Conservation (phyloP, 2,888 invertebrate genomes). For the Ephialtes manifestator region DNA sequence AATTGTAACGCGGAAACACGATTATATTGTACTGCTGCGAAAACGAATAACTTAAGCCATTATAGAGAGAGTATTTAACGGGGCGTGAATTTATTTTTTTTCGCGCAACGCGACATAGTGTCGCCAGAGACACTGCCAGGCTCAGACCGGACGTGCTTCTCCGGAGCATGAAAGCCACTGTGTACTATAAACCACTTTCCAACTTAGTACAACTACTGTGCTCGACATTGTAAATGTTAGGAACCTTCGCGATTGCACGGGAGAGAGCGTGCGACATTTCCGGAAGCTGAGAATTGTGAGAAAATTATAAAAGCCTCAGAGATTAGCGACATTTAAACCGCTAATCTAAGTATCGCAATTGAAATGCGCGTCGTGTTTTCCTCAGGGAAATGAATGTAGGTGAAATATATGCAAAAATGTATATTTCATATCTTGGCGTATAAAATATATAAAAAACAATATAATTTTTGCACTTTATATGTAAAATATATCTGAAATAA, state of each 20-base stretch:
- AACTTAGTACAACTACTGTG: slow-evolving; percentile 22
- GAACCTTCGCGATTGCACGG: slow-evolving; percentile 28
- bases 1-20: slow-evolving; percentile 23
- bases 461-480: neutral
- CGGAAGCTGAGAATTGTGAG: neutral
- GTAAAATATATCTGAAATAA: too few relatives aligned
- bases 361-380: neutral
- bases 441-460: too few relatives aligned
- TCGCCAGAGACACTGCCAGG: slow-evolving; percentile 68
- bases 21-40: slow-evolving; percentile 7
- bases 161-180: slow-evolving; percentile 39
- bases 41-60: slow-evolving; percentile 39
- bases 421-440: too few relatives aligned
- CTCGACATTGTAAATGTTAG: slow-evolving; percentile 47
- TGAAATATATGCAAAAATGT: too few relatives aligned
- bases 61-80: slow-evolving; percentile 60
- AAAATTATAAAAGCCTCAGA: neutral
- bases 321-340: neutral
- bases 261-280: neutral
- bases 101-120: slow-evolving; percentile 65
- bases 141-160: slow-evolving; percentile 57
- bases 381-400: too few relatives aligned
- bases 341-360: neutral
- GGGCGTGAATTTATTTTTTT: slow-evolving; percentile 58
- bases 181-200: slow-evolving; percentile 30